A percentile compares a stretch with the other conserved stretches of the same genome.
Conservation (phyloP, 2,113 vertebrate genomes). For the Ptychochromis oligacanthus region DNA sequence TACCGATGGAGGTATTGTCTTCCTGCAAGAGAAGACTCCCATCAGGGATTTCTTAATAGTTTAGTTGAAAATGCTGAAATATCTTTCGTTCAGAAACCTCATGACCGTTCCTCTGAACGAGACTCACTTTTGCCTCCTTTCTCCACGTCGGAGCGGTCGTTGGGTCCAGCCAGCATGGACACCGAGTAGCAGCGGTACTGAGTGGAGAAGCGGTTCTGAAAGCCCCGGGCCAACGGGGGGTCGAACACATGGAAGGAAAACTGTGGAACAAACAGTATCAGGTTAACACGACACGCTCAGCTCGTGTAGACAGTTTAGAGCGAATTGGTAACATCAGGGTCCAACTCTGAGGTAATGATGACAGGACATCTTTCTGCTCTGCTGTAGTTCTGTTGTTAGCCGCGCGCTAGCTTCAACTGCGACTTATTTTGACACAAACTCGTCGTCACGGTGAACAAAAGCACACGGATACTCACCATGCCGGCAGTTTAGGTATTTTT, state of each 20-base stretch:
- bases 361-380: constrained; percentile 64
- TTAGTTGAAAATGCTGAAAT: not conserved
- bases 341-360: constrained; percentile 21
- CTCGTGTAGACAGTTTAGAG: rapidly evolving
- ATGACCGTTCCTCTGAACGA: not conserved
- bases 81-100: not conserved
- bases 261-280: constrained; percentile 65
- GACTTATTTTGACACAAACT: not conserved
- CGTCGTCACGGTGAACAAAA: not conserved
- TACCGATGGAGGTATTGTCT: not conserved
- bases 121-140: constrained; percentile 98
- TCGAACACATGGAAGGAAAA: constrained; percentile 98
- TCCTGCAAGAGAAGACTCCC: no score
- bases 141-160: constrained; percentile 98
- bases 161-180: constrained; percentile 97
- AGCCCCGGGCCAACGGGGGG: constrained; percentile 91
- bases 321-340: not conserved
- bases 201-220: constrained; percentile 97
- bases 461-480: constrained; percentile 53
- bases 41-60: not conserved
- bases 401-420: constrained; percentile 1
- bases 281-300: not conserved
- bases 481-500: not conserved
- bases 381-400: constrained; percentile 42
- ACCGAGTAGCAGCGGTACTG: constrained; percentile 98